These are phyloP conservation scores for Ahaetulla prasina DNA, from an alignment of 2,113 vertebrate species.

Conservation along the genomic window DNA sequence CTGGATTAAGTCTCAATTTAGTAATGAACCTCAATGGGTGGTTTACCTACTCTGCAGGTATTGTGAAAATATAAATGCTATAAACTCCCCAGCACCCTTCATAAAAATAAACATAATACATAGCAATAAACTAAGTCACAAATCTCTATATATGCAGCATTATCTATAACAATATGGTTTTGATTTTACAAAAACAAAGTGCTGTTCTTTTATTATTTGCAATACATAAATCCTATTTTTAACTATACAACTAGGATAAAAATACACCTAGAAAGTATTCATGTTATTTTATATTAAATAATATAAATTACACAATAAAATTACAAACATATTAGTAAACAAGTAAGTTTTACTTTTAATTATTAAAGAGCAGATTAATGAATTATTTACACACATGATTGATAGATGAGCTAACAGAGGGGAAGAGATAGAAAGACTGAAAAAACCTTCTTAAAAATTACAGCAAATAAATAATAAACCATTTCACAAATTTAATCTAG, in stretches of 20 bases:
- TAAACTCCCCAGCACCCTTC: not conserved
- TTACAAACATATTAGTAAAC: not conserved
- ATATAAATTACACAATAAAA: not conserved
- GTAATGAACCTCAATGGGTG: not conserved
- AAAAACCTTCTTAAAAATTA: not conserved
- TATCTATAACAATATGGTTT: not conserved
- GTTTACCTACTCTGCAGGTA: not conserved
- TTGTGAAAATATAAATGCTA: not conserved
- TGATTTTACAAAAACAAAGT: not conserved
- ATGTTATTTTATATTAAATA: not conserved
- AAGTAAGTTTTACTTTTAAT: conserved; percentile 21
- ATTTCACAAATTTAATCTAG: not conserved
- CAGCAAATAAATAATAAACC: not conserved
- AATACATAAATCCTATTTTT: conserved; percentile 21
- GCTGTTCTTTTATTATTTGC: not conserved
- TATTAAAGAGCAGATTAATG: conserved; percentile 22
- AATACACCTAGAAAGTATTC: conserved; percentile 7
- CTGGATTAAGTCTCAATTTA: not conserved
- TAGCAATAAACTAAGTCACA: not conserved
- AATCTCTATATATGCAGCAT: not conserved
- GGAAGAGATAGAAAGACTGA: not conserved
- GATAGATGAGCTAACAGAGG: conserved; percentile 8
- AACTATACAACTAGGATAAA: not conserved
- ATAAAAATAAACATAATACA: not conserved
- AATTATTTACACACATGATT: conserved; percentile 23